Evolutionary conservation across 2,888 invertebrate genomes (phyloP), one percentile per base, ranked within the genome.

Genomic region (Diarsia rubi): DNA sequence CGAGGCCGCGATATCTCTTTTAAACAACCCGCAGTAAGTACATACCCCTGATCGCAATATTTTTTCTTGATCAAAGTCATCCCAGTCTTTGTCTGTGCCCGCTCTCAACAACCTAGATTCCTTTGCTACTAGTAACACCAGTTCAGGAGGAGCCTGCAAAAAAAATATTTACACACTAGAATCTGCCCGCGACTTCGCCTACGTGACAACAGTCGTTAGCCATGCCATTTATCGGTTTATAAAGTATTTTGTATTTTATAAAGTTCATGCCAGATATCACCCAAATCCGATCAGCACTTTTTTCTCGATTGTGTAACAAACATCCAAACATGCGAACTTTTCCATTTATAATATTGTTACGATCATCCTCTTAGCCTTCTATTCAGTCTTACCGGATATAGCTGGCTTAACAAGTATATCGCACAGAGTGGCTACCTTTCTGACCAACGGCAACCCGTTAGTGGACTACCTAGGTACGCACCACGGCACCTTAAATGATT

Each of bases 1-100:
- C n/a, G n/a, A n/a, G n/a, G n/a, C n/a, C n/a, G n/a, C n/a, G n/a
- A n/a, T n/a, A n/a, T n/a, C n/a, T n/a, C n/a, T n/a, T n/a, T n/a
- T n/a, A n/a, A n/a, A n/a, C n/a, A n/a, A n/a, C n/a, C n/a, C n/a
- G n/a, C n/a, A n/a, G n/a, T 2, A 24, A 37, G 59, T 60, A 84
- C 91, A 82, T 90, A 95, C 95, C 79, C 95, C 95, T 59, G 88
- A 88, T 77, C 95, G 91, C 47, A 95, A 86, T 21, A 91, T 86
- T 21, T 92, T 85, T 54, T 91, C 90, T 9, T 79, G 76, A 8
- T 90, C 82, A 0, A 88, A 6, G 4, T 90, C 85, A 8, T 89
- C 86, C 3, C 85, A 85, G 37, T 91, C 85, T 2, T 63, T 54
- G 16, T 90, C 87, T 31, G 86, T 88, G 0, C 86, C 78, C 3